Evolutionary conservation across 1,140 invertebrate genomes (phyloP), one percentile per base, ranked within the genome.

Genomic region (Rhopalosiphum maidis): DNA sequence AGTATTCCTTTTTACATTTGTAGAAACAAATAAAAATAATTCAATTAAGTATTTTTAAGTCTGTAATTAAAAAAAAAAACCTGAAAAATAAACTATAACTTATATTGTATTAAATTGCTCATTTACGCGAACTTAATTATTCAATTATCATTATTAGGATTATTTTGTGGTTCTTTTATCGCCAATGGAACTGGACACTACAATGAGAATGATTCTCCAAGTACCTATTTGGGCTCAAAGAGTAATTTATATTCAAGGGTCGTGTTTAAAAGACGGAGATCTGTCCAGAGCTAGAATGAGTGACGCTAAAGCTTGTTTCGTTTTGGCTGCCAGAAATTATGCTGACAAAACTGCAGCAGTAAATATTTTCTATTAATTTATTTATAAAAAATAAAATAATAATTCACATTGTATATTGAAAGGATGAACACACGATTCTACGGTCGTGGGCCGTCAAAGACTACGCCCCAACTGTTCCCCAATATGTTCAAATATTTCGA

Each of bases 391-490:
- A 82, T 37, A 25, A 6, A 91, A 60, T 43, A 83, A n/a, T 25
- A 91, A 41, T 48, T 35, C 48, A 11, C 77, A 8, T 0, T 68
- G 41, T 30, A n/a, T 37, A n/a, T 68, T 11, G 30, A 37, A 94
- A 97, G 97, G 99, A 99, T 95, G 98, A 99, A 95, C 99, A 99
- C 95, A 99, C 99, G 11, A 99, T 99, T 94, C 96, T 99, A 85
- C 96, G 99, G 94, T 99, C 99, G 25, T 99, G 99, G 99, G 99
- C 99, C 11, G 98, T 99, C 23, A 99, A 99, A 95, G 99, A 99
- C 95, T 99, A 99, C 95, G 98, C 99, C 0, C 99, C 99, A 43
- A 97, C 97, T 94, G 98, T 99, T 93, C 98, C 98, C 48, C 99
- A 99, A 96, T 99, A 99, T 95, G 98, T 99, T 88, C 99, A 99